Base-by-base conservation (phyloP, 2,888 invertebrate genomes). In the Hyppa rectilinea region DNA sequence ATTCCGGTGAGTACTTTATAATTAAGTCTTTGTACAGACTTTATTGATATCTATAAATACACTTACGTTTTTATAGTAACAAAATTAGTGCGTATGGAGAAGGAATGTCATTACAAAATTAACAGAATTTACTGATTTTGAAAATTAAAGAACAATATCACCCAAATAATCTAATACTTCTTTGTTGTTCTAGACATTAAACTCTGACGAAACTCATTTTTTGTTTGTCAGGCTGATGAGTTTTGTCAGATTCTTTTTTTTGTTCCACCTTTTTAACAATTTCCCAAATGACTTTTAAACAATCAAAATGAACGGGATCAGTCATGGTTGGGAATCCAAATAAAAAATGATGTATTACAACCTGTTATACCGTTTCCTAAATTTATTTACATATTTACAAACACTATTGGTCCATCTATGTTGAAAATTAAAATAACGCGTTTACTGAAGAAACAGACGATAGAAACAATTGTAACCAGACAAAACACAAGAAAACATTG, bases 361-460 rank as follows among this genome's bases (percentile, higher is more conserved):
- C 93, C 92, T 92, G 92, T 92, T 90, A 91, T 88, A 92, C 91
- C 91, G 91, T 90, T 91, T 84, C 74, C 91, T 93, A 92, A 89
- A 40, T 78, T 78, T 94, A 95, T 95, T 88, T 95, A 95, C 95
- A 95, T 95, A 95, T 95, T 86, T 95, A 95, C 95, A 95, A 87
- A 90, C 89, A 88, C 94, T 94, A 92, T 95, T 95, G 95, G 95
- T 95, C 95, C 95, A 89, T 94, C 95, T 95, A 95, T 93, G 86
- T 91, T 89, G 88, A 87, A 91, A 94, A 92, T 78, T 71, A 88
- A 90, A 87, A 63, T 67, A 74, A 69, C 50, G 4, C 10, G 6
- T 71, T 77, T 67, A 69, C 72, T 73, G 73, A 80, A 78, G 72
- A 75, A 81, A 72, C 77, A 72, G 70, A 50, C 43, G 55, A 38